Base-by-base conservation (phyloP, 2,888 invertebrate genomes). In the Mythimna ferrago region DNA sequence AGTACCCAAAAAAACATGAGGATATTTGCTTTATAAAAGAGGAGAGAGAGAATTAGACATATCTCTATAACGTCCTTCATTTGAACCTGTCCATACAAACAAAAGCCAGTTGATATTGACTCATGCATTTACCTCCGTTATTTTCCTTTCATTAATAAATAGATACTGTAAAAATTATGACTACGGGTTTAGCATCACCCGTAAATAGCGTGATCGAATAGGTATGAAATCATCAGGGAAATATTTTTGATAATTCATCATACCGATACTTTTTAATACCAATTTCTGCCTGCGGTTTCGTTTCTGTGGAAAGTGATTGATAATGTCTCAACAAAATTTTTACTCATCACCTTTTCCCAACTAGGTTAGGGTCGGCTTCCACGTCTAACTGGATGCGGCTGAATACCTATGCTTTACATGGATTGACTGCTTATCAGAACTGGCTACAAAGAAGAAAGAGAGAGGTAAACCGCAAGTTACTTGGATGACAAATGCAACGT, bases 201-300 rank as follows among this genome's bases (percentile, higher is more conserved):
- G 68, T 76, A 68, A 71, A 68, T 70, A 75, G 56, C 84, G 77
- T 80, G 80, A 62, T 51, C 16, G n/a, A 11, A n/a, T 53, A 16
- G 14, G 53, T 6, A 51, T 81, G 85, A 76, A 65, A 68, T 80
- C 80, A 84, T 57, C 54, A 35, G n/a, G 69, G 35, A 75, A 84
- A 73, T 35, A 26, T 51, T 38, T 62, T 38, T 63, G 68, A 58
- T 69, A 61, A 19, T n/a, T 44, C 11, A 16, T 5, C 19, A 10
- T 26, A 38, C 26, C 9, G 26, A 41, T 26, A 53, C 10, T 14
- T 35, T n/a, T 26, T 1, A 41, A 16, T 16, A 32, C 2, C 6
- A 11, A 9, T 6, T 16, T 44, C n/a, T 2, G 35, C 2, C 3
- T 2, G 21, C 11, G 16, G 4, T 16, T 9, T 35, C 7, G n/a